Conservation (phyloP, 2,113 vertebrate genomes). For the Sinocyclocheilus rhinocerous region DNA sequence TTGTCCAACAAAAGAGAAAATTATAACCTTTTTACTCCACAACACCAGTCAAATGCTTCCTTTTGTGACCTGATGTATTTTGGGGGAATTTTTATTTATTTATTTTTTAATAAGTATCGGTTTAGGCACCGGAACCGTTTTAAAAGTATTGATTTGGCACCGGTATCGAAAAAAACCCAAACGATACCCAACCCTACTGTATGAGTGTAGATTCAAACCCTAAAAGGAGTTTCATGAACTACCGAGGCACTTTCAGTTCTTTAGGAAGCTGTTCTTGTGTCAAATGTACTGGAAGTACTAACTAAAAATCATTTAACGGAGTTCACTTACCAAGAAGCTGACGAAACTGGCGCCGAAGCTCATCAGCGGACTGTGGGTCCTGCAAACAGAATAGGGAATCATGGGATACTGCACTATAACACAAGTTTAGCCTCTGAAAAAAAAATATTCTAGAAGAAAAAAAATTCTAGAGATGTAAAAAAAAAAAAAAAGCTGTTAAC, state of each 20-base stretch:
- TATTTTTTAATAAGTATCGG: no score
- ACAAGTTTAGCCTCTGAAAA: background rate
- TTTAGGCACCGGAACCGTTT: no score
- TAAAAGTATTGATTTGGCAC: no score
- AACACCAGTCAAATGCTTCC: no score
- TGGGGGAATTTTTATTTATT: no score
- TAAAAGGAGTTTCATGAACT: background rate
- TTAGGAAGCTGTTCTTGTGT: background rate
- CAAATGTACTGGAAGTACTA: background rate
- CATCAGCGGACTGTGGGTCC: conserved; percentile 95
- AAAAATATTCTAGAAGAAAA: background rate
- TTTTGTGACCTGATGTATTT: no score
- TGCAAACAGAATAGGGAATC: conserved; percentile 66
- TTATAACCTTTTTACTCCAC: no score
- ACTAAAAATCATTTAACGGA: background rate
- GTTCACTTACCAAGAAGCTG: conserved; percentile 93
- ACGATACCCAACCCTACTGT: no score
- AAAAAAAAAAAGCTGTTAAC: no score
- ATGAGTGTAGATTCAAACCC: background rate
- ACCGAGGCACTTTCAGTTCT: background rate
- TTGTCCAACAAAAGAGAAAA: no score
- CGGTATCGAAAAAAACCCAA: no score
- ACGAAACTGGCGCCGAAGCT: conserved; percentile 99
- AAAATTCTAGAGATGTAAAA: no score
- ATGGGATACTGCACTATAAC: background rate